Evolutionary conservation across 2,113 vertebrate species (phyloP).

Genomic region (Castor canadensis): DNA sequence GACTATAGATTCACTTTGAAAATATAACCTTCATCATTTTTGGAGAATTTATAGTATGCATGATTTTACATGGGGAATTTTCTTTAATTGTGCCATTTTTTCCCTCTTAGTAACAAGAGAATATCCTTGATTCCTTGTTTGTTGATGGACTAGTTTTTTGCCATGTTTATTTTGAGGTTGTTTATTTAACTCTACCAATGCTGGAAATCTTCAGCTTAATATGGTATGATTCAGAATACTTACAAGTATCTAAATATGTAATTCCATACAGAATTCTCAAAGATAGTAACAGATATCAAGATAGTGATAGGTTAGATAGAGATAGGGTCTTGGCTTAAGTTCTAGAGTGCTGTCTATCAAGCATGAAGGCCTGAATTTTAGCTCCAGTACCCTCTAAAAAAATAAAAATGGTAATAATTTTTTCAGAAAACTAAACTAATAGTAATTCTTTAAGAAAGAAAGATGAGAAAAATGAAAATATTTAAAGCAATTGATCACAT

Average conservation of each 20-base stretch:
- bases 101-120: not conserved
- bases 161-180: not conserved
- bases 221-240: not conserved
- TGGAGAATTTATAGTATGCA: constrained; percentile 21
- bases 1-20: constrained; percentile 22
- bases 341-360: too few relatives aligned
- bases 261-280: constrained; percentile 18
- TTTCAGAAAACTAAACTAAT: not conserved
- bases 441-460: not conserved
- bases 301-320: too few relatives aligned
- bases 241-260: not conserved
- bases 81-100: not conserved
- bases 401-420: too few relatives aligned
- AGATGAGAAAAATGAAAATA: not conserved
- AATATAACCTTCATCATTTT: constrained; percentile 56
- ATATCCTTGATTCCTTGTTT: not conserved
- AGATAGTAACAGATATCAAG: not conserved
- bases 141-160: not conserved
- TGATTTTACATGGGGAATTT: not conserved
- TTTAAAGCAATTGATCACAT: not conserved
- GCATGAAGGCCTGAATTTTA: too few relatives aligned
- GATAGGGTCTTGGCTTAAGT: too few relatives aligned
- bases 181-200: constrained; percentile 33
- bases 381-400: too few relatives aligned
- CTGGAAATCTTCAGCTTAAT: not conserved